These are phyloP conservation scores for Lepidostoma basale DNA, from an alignment of 1,140 invertebrate genomes.

Conservation along the genomic window DNA sequence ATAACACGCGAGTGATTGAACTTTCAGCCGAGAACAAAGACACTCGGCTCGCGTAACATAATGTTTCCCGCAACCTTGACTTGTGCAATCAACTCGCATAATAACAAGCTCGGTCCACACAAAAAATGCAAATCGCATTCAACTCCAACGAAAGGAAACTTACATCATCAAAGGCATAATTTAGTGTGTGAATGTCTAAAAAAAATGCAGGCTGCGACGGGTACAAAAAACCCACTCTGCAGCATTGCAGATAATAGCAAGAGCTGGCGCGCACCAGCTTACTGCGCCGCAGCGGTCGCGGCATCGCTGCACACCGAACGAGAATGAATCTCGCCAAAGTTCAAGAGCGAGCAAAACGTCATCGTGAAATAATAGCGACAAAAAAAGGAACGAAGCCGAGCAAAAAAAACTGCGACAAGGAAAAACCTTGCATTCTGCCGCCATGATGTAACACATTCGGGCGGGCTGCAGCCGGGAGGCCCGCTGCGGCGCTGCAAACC, in stretches of 20 bases:
- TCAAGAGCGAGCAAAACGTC: constrained; percentile 44
- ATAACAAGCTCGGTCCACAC: constrained; percentile 31
- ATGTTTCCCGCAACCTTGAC: constrained; percentile 38
- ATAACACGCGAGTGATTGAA: constrained; percentile 43
- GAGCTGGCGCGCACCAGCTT: background rate
- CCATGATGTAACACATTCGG: constrained; percentile 41
- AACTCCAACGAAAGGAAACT: constrained; percentile 40
- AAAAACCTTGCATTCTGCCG: constrained; percentile 46
- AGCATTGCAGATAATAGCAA: constrained; percentile 34
- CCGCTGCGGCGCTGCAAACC: background rate
- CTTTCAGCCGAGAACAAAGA: constrained; percentile 39
- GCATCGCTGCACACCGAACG: constrained; percentile 24
- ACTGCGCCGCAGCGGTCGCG: background rate
- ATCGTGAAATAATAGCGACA: constrained; percentile 37
- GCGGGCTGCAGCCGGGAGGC: background rate
- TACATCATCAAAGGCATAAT: constrained; percentile 24
- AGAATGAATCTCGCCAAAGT: constrained; percentile 36
- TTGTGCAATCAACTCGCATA: constrained; percentile 42
- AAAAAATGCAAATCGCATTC: constrained; percentile 38
- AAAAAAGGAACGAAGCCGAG: constrained; percentile 28
- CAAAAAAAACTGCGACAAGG: constrained; percentile 34
- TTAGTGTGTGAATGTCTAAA: background rate
- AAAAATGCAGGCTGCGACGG: constrained; percentile 18
- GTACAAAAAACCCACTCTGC: constrained; percentile 30
- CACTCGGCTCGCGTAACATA: constrained; percentile 27